A percentile compares a stretch with the other conserved stretches of the same genome.
These are phyloP conservation scores for Lithophane socia DNA, from an alignment of 2,888 invertebrate genomes.

Conservation along the genomic window DNA sequence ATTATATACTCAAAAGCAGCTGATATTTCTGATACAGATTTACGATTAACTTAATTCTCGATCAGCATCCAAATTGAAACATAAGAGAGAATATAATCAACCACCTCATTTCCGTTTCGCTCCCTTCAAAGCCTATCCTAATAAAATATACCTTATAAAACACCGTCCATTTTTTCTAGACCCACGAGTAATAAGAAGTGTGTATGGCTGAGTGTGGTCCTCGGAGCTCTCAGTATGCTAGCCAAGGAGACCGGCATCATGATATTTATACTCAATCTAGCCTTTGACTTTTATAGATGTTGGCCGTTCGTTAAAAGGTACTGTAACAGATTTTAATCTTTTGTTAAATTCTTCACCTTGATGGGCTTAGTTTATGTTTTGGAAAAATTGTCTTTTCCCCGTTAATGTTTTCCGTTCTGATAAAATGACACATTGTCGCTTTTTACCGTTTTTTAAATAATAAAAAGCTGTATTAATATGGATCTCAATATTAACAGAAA, in stretches of 20 bases:
- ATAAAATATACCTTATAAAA: slow-evolving; percentile 62
- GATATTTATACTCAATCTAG: slow-evolving; percentile 93
- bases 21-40: slow-evolving; percentile 10
- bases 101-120: slow-evolving; percentile 58
- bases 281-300: slow-evolving; percentile 94
- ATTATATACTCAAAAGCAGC: not conserved
- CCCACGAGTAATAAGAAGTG: slow-evolving; percentile 86
- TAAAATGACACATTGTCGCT: not conserved
- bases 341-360: slow-evolving; percentile 58
- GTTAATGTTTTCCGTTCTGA: slow-evolving; percentile 10
- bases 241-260: slow-evolving; percentile 97
- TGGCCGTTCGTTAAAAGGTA: slow-evolving; percentile 94
- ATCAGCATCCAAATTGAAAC: slow-evolving; percentile 51
- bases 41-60: slow-evolving; percentile 42
- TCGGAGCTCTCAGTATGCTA: slow-evolving; percentile 95
- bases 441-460: not conserved
- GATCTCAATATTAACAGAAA: not conserved
- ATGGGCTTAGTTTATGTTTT: slow-evolving; percentile 46
- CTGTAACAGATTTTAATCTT: slow-evolving; percentile 67
- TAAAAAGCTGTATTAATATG: not conserved
- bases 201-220: slow-evolving; percentile 92
- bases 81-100: slow-evolving; percentile 49
- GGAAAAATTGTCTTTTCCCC: slow-evolving; percentile 23
- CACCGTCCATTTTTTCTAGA: slow-evolving; percentile 71
- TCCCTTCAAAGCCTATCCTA: slow-evolving; percentile 48